These are phyloP conservation scores for Etheostoma perlongum DNA, from an alignment of 2,797 vertebrate species.

Conservation along the genomic window DNA sequence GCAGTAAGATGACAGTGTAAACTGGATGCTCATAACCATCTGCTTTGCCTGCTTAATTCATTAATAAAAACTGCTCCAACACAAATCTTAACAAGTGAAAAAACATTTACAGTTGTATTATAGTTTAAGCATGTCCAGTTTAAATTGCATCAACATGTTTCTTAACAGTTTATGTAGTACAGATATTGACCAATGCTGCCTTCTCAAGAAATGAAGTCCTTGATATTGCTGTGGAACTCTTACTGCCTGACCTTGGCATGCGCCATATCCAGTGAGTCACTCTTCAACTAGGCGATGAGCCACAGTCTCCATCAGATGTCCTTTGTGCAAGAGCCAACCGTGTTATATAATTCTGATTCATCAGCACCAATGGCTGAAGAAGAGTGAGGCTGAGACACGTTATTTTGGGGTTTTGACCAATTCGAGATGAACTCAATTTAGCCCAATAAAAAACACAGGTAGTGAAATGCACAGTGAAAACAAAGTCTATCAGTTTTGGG, in stretches of 20 bases:
- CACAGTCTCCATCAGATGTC: constrained; percentile 74
- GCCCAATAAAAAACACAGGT: background rate
- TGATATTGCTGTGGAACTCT: constrained; percentile 36
- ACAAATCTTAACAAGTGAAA: constrained; percentile 16
- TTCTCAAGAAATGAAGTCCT: constrained; percentile 12
- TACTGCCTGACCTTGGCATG: constrained; percentile 28
- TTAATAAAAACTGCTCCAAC: background rate
- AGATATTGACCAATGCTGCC: background rate
- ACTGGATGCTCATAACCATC: background rate
- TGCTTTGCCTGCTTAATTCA: background rate
- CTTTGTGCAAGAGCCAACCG: constrained; percentile 55
- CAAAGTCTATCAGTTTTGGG: background rate
- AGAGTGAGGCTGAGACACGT: constrained; percentile 26
- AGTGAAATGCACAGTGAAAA: background rate
- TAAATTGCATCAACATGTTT: background rate
- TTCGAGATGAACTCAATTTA: constrained; percentile 5
- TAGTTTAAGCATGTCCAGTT: background rate
- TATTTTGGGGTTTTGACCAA: constrained; percentile 28
- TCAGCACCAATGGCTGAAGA: constrained; percentile 50
- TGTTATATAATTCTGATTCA: constrained; percentile 77
- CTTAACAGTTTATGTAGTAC: constrained; percentile 12
- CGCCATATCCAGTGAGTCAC: constrained; percentile 67
- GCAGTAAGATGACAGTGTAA: constrained; percentile 9
- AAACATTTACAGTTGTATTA: background rate
- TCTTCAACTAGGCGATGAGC: constrained; percentile 42